Evolutionary conservation across 2,888 invertebrate species (phyloP), one percentile per base, ranked within the genome.

Genomic region (Mesorhabditis belari): DNA sequence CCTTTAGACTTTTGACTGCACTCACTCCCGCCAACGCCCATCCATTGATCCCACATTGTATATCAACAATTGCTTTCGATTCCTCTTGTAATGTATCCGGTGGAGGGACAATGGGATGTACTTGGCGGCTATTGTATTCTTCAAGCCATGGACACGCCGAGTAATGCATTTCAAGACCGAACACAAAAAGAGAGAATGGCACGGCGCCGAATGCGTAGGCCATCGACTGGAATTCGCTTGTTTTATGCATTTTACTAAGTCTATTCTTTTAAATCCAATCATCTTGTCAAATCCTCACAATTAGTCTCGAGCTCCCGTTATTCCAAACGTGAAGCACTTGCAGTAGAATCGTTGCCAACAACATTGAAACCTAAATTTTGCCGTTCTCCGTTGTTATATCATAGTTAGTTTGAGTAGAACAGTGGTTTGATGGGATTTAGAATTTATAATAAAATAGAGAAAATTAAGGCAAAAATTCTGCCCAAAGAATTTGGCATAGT

Each of bases 121-220:
- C 6, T 35, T 17, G 9, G 35, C 17, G 9, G 35, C 6, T 35
- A 17, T n/a, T n/a, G 58, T 74, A 77, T 35, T 77, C 77, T 51
- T 76, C 77, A 3, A 77, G 66, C 77, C 77, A 77, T 0, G 77
- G 77, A 57, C 77, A 77, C n/a, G 77, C 75, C 5, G 73, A 73
- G 62, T 77, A 77, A 57, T 77, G 77, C 77, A 77, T 77, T 63
- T 77, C 76, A n/a, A 77, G 64, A 3, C 77, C 77, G 58, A 77
- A 77, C 17, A 77, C 73, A 52, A 77, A 71, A 6, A 77, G 61
- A 3, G 76, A 67, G 60, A 76, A 73, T 2, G 77, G 77, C 6
- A 77, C 77, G 17, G 74, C 74, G 19, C 73, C 76, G 56, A 77
- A 76, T 0, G 77, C 70, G 51, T 77, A 75, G 61, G 70, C 73